Evolutionary conservation across 1,140 invertebrate genomes (phyloP).

Genomic region (Rhynchophorus ferrugineus): DNA sequence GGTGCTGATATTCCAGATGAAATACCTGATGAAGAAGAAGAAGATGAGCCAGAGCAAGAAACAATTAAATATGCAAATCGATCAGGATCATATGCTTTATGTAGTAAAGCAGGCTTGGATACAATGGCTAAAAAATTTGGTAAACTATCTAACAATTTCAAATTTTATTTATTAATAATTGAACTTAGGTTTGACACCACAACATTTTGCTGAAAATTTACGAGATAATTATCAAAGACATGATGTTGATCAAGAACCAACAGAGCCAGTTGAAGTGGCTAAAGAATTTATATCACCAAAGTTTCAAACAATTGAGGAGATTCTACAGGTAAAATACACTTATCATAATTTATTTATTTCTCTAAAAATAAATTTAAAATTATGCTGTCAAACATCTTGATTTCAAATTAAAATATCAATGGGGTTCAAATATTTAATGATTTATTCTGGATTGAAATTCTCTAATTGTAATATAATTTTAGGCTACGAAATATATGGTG

Average conservation of each 20-base stretch:
- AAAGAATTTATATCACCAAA: conserved; percentile 54
- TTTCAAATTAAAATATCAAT: too few species aligned
- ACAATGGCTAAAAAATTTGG: conserved; percentile 84
- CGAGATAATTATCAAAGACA: conserved; percentile 95
- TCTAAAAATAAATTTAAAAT: neutral
- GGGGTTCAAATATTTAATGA: too few species aligned
- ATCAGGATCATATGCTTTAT: conserved; percentile 81
- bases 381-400: neutral
- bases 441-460: too few species aligned
- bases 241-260: conserved; percentile 87
- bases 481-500: conserved; percentile 86
- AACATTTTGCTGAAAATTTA: conserved; percentile 95
- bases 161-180: neutral
- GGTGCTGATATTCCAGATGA: conserved; percentile 50
- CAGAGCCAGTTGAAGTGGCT: conserved; percentile 73
- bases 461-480: too few species aligned
- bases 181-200: conserved; percentile 70
- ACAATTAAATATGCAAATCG: conserved; percentile 78
- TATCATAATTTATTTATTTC: neutral
- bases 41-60: conserved; percentile 51
- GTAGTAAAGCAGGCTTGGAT: conserved; percentile 75
- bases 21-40: conserved; percentile 49
- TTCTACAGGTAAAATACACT: conserved; percentile 49
- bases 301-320: conserved; percentile 62
- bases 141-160: neutral